Conservation (phyloP, 2,797 vertebrate genomes). For the Buphagus erythrorhynchus region DNA sequence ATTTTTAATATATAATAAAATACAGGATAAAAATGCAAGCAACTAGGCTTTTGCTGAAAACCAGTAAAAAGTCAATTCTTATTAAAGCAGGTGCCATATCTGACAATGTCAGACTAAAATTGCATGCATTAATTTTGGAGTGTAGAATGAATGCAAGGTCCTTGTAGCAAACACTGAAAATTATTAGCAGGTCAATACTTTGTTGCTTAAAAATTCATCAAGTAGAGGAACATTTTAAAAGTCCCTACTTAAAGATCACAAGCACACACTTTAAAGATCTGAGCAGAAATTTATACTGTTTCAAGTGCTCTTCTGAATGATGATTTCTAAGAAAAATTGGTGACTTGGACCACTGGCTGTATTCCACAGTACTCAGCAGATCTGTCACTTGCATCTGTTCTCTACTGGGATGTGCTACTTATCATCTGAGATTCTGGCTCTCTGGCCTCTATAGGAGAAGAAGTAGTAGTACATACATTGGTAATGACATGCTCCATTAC, state of each 20-base stretch:
- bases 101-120: neutral
- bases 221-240: neutral
- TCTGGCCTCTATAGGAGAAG: conserved; percentile 13
- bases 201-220: neutral
- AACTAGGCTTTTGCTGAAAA: neutral
- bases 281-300: neutral
- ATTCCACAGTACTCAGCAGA: conserved; percentile 20
- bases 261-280: neutral
- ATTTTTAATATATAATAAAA: conserved; percentile 44
- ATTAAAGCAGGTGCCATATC: neutral
- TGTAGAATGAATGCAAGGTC: neutral
- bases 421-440: conserved; percentile 16
- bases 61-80: neutral
- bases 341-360: neutral
- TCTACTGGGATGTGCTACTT: conserved; percentile 18
- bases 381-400: conserved; percentile 35
- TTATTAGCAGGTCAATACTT: neutral
- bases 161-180: neutral
- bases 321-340: conserved; percentile 3
- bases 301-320: neutral
- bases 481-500: conserved; percentile 57
- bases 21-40: neutral
- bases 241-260: neutral
- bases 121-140: neutral
- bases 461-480: conserved; percentile 37